Evolutionary conservation across 53 echinoderm and acorn worm genomes (phyloP).

Genomic region (Holothuria scabra): DNA sequence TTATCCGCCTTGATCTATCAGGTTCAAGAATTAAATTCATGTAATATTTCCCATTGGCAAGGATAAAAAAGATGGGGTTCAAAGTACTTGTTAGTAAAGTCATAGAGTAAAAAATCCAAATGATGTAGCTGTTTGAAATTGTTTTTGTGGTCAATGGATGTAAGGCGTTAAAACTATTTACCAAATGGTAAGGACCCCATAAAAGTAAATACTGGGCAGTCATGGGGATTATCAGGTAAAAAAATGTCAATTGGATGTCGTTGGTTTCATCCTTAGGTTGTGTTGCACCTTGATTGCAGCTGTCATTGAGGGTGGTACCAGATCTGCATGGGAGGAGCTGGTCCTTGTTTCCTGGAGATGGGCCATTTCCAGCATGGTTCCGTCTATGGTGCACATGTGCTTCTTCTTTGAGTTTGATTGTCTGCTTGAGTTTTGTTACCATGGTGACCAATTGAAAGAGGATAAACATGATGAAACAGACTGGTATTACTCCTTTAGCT

Average conservation of each 20-base stretch:
- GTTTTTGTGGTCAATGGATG: too few relatives aligned
- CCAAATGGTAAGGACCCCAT: not conserved
- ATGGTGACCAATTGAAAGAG: not conserved
- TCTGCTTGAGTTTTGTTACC: not conserved
- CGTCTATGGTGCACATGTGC: too few relatives aligned
- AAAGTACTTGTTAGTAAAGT: not conserved
- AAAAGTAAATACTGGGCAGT: not conserved
- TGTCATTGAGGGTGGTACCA: too few relatives aligned
- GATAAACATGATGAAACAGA: not conserved
- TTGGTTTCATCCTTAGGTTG: too few relatives aligned
- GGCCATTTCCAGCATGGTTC: too few relatives aligned
- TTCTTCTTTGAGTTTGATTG: too few relatives aligned
- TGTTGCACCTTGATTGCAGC: too few relatives aligned
- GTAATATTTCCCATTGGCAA: slow-evolving; percentile 1
- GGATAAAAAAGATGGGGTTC: not conserved
- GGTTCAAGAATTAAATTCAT: not conserved
- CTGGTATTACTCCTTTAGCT: not conserved
- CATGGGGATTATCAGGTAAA: not conserved
- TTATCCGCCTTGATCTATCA: not conserved
- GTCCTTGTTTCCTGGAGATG: too few relatives aligned
- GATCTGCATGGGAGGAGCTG: too few relatives aligned
- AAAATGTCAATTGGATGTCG: not conserved
- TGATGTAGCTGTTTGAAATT: not conserved
- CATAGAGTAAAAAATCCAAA: not conserved
- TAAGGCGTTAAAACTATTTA: not conserved